phyloP scores from a whole-genome alignment of 2,113 vertebrate species.

The Equus quagga region DNA sequence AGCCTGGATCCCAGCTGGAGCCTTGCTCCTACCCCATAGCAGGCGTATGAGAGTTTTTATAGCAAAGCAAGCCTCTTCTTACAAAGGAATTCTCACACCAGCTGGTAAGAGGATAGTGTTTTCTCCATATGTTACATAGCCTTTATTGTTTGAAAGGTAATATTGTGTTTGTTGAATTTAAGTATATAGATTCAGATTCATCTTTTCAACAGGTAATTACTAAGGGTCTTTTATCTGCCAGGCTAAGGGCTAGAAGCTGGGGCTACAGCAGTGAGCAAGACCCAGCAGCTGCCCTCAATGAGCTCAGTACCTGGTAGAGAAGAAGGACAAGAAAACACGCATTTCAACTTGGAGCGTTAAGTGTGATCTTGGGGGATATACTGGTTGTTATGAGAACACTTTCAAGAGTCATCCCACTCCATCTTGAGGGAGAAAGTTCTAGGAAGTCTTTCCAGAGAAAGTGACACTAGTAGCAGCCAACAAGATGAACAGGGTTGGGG shows the following conservation, averaged over 20 bases:
- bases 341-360: background rate
- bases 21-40: background rate
- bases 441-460: background rate
- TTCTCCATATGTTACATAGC: background rate
- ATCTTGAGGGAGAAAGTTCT: background rate
- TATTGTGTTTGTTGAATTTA: constrained; percentile 21
- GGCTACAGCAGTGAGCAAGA: background rate
- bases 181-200: background rate
- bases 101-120: background rate
- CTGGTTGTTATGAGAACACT: background rate
- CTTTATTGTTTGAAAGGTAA: constrained; percentile 46
- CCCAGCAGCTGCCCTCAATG: background rate
- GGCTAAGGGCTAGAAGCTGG: background rate
- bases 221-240: background rate
- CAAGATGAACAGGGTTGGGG: background rate
- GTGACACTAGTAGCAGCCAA: background rate
- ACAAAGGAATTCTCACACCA: constrained; percentile 29
- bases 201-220: constrained; percentile 2
- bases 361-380: background rate
- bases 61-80: constrained; percentile 40
- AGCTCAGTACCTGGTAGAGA: background rate
- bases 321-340: background rate
- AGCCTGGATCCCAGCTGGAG: background rate
- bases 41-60: background rate
- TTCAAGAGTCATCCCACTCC: background rate